These are phyloP conservation scores for Hemiprocne comata DNA, from an alignment of 2,113 vertebrate genomes.

Conservation along the genomic window DNA sequence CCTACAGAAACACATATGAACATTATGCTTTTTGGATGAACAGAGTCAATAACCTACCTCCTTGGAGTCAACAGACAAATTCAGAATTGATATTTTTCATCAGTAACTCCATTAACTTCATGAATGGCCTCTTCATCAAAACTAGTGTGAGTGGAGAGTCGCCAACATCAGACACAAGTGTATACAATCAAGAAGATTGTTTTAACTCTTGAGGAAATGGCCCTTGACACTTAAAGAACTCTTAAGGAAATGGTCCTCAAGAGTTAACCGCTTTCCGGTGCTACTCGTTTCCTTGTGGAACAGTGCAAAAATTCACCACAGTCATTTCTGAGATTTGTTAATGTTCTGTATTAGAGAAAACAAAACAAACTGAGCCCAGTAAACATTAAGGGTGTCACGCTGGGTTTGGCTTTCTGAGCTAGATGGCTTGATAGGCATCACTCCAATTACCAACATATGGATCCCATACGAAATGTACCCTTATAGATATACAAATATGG, in stretches of 20 bases:
- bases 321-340: not conserved
- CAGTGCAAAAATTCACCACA: not conserved
- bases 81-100: not conserved
- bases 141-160: not conserved
- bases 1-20: not conserved
- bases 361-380: not conserved
- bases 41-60: not conserved
- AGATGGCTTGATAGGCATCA: not conserved
- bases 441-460: not conserved
- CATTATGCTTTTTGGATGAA: not conserved
- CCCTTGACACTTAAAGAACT: not conserved
- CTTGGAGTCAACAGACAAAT: not conserved
- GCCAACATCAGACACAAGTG: not conserved
- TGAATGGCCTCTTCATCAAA: not conserved
- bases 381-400: not conserved
- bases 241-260: not conserved
- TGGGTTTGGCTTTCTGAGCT: not conserved
- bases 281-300: not conserved
- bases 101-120: not conserved
- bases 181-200: not conserved
- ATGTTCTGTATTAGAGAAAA: not conserved
- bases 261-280: not conserved
- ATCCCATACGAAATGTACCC: not conserved
- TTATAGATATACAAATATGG: not conserved
- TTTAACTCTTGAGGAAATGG: not conserved